Base-by-base conservation (phyloP, 2,113 vertebrate genomes). In the Sapajus apella region DNA sequence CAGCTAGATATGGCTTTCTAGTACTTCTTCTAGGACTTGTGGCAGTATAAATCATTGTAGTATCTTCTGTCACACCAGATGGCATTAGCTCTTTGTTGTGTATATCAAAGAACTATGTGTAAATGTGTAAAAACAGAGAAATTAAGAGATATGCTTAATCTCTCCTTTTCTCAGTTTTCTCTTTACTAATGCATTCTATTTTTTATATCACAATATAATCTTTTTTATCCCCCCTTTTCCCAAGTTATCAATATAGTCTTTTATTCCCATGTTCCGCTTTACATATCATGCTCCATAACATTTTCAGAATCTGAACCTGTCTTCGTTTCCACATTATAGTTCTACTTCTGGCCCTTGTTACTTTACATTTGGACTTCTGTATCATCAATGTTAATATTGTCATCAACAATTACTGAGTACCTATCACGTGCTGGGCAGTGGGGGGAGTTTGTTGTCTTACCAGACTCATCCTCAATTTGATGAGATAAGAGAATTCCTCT, bases 71-170 rank as follows among this genome's bases (percentile, higher is more conserved):
- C 23, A 77, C 23, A 80, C 20, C 55, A 81, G 40, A 68, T 85
- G 64, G 13, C 11, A 45, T 80, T 93, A 83, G 40, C 40, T 94
- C 27, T 83, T 94, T 27, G 10, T 56, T 95, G 25, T 94, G 25
- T 86, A 80, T 52, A 50, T 83, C 45, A 25, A 85, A 52, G 52
- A 96, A 18, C n/a, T 90, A 37, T 6, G 27, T 23, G 73, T 73
- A 87, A 66, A 43, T 93, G 18, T 66, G 70, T 66, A 93, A 84
- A 96, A 73, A 97, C 21, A 94, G 79, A 88, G 56, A 94, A 94
- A 88, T 84, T 90, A 80, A 82, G 58, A 37, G 37, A 77, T 18
- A 47, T 18, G 16, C 32, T 68, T n/a, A 84, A 77, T 56, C 3
- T 77, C 21, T 76, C 32, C 3, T 93, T 84, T 94, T 52, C 32